Evolutionary conservation across 1,140 invertebrate genomes (phyloP).

Genomic region (Bombus picipes): DNA sequence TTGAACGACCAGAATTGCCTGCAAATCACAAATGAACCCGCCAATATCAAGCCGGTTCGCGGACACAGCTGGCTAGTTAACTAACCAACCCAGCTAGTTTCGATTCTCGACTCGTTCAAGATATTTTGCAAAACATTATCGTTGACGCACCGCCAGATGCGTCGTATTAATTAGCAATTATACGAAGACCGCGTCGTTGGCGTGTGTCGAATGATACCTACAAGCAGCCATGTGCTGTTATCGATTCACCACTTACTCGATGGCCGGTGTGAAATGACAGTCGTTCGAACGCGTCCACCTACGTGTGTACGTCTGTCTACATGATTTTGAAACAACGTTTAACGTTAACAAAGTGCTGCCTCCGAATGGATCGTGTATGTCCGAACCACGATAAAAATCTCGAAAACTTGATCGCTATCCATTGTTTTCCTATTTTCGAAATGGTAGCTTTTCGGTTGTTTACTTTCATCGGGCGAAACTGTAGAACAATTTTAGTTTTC

Average conservation of each 20-base stretch:
- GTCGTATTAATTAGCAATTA: slow-evolving; percentile 45
- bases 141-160: slow-evolving; percentile 29
- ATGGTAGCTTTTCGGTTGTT: neutral
- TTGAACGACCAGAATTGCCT: slow-evolving; percentile 33
- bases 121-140: slow-evolving; percentile 44
- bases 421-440: slow-evolving; percentile 16
- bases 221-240: slow-evolving; percentile 25
- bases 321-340: slow-evolving; percentile 56
- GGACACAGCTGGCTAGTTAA: slow-evolving; percentile 5
- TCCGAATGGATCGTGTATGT: slow-evolving; percentile 2
- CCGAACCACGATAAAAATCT: slow-evolving; percentile 52
- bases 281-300: slow-evolving; percentile 27
- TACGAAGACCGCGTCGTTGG: slow-evolving; percentile 16
- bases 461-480: neutral
- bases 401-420: slow-evolving; percentile 21
- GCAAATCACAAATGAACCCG: slow-evolving; percentile 26
- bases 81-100: neutral
- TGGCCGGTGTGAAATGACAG: slow-evolving; percentile 48
- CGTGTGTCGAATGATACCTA: slow-evolving; percentile 46
- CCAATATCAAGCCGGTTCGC: slow-evolving; percentile 10
- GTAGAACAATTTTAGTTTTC: neutral
- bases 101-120: slow-evolving; percentile 29
- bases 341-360: slow-evolving; percentile 19
- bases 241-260: slow-evolving; percentile 43
- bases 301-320: slow-evolving; percentile 20